These are phyloP conservation scores for Danaus melanippus DNA, from an alignment of 1,140 invertebrate species.

Conservation along the genomic window DNA sequence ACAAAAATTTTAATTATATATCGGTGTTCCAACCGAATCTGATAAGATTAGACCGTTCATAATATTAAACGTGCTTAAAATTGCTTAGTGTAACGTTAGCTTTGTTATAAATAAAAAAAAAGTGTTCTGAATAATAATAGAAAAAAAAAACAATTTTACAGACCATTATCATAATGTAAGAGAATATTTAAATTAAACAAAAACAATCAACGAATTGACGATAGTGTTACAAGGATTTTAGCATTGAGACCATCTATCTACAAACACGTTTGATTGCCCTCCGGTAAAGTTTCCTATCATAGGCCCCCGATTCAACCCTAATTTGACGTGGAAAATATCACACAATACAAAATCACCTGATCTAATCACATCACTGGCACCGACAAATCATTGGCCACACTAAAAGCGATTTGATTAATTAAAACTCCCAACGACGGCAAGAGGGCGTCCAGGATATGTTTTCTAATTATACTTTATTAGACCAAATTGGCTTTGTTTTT, in stretches of 20 bases:
- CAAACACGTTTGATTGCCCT: no score
- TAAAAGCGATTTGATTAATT: conserved; percentile 61
- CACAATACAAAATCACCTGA: conserved; percentile 41
- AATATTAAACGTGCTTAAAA: no score
- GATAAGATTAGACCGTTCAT: conserved; percentile 14
- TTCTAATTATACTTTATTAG: conserved; percentile 67
- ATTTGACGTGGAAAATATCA: conserved; percentile 46
- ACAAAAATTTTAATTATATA: conserved; percentile 53
- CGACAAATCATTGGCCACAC: conserved; percentile 25
- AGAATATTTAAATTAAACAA: no score
- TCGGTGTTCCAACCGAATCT: conserved; percentile 24
- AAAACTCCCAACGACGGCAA: conserved; percentile 45
- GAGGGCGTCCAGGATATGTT: conserved; percentile 59
- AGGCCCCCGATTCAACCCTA: conserved; percentile 42
- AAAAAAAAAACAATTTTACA: no score
- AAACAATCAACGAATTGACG: no score
- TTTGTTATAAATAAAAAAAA: no score
- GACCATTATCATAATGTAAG: no score
- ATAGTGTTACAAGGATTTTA: no score
- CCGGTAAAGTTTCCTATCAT: no score
- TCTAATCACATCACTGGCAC: conserved; percentile 35
- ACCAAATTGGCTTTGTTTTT: conserved; percentile 66
- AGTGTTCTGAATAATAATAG: no score
- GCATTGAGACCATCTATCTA: no score
- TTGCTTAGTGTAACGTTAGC: no score